These are phyloP conservation scores for Cotesia glomerata DNA, from an alignment of 1,140 invertebrate species.

Conservation along the genomic window DNA sequence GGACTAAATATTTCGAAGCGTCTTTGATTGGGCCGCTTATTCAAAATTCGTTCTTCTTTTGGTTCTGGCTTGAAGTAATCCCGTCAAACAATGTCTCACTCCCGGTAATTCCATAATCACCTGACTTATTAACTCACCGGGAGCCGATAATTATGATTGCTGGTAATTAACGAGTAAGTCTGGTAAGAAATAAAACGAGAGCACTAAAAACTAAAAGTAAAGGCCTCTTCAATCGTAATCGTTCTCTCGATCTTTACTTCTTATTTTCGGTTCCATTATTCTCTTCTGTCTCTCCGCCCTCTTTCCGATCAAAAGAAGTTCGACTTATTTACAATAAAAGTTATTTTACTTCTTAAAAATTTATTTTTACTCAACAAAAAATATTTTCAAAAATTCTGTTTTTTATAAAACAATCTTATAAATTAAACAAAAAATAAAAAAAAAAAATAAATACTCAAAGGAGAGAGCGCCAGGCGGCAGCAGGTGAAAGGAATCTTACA, in stretches of 20 bases:
- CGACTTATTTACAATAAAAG: too few species aligned
- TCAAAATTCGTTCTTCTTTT: too few species aligned
- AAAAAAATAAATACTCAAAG: not conserved
- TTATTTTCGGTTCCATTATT: not conserved
- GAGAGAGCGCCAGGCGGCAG: not conserved
- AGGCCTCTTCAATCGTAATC: constrained; percentile 5
- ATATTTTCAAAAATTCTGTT: too few species aligned
- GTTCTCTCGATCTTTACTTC: constrained; percentile 1
- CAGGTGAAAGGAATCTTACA: constrained; percentile 1
- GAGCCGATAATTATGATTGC: constrained; percentile 45
- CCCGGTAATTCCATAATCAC: constrained; percentile 42
- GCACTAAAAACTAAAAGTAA: not conserved
- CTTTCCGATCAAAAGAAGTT: not conserved
- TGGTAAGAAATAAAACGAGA: not conserved
- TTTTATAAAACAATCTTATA: too few species aligned
- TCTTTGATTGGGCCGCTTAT: not conserved
- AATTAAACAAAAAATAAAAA: not conserved
- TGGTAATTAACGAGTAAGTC: constrained; percentile 44
- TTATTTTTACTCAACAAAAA: too few species aligned
- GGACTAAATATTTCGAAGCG: constrained; percentile 13
- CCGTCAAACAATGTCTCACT: constrained; percentile 19
- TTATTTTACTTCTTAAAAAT: too few species aligned
- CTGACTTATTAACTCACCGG: constrained; percentile 42
- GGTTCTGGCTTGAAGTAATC: not conserved
- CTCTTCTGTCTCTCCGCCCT: not conserved